A percentile compares a stretch with the other conserved stretches of the same genome.
Conservation (phyloP, 2,113 vertebrate species). For the Rana temporaria region DNA sequence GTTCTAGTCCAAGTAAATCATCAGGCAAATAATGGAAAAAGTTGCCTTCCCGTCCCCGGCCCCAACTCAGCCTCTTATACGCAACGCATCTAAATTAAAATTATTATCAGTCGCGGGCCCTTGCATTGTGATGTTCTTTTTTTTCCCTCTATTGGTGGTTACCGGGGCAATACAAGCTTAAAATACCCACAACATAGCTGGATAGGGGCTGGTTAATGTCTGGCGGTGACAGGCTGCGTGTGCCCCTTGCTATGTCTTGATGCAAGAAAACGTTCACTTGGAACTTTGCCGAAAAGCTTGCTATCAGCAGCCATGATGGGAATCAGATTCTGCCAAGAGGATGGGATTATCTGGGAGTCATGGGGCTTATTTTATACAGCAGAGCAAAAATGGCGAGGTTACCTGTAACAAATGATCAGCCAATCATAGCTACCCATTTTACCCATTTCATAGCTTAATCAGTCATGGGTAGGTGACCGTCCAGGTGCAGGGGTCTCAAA, state of each 20-base stretch:
- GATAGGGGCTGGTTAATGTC: constrained; percentile 3
- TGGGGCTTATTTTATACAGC: too few species aligned
- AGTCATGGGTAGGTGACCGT: too few species aligned
- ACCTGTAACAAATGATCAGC: too few species aligned
- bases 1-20: background rate
- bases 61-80: background rate
- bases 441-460: too few species aligned
- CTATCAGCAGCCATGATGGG: background rate
- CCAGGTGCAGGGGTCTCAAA: too few species aligned
- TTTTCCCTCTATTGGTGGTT: background rate
- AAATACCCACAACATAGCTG: background rate
- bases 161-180: constrained; percentile 2
- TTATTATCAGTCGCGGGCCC: constrained; percentile 8
- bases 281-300: background rate
- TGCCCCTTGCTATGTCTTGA: too few species aligned
- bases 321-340: background rate
- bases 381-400: too few species aligned
- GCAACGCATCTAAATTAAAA: background rate
- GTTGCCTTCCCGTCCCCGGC: background rate
- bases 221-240: background rate
- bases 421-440: too few species aligned
- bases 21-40: constrained; percentile 22
- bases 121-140: background rate
- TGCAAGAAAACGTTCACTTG: background rate
- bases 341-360: too few species aligned